Base-by-base conservation (phyloP, 2,113 vertebrate species). In the Chaetura pelagica region DNA sequence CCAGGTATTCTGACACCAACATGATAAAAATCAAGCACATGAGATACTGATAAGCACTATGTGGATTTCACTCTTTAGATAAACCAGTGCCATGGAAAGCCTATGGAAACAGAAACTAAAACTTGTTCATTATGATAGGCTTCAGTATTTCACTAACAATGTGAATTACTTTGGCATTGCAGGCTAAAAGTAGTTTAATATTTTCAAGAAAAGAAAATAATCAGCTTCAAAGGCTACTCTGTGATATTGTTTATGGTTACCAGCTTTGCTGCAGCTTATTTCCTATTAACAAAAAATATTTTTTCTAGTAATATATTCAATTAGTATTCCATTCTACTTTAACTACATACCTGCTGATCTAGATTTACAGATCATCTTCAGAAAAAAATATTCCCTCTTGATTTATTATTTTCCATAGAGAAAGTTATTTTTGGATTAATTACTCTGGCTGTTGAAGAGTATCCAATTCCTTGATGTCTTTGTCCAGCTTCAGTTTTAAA, bases 21-120 rank as follows among this genome's bases (percentile, higher is more conserved):
- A 64, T 16, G n/a, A 10, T 0, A 3, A 38, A 59, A 26, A 67
- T 40, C 40, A 59, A 63, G n/a, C 0, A 0, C 6, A 64, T 0
- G 4, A 71, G 19, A 64, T 44, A 14, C 26, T 51, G 44, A 55
- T 35, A 15, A 84, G 7, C 11, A 24, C 19, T 69, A 20, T 15
- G 15, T 46, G 10, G 46, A 42, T 79, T 63, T 75, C n/a, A 59
- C 8, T 74, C 24, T 15, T 69, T 71, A 38, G 38, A 68, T 51
- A 82, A 84, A 72, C 55, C 38, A 54, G 1, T 57, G 27, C 29
- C 5, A 0, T 27, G 34, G 27, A 82, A 94, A 38, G 13, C 5
- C 24, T 63, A 46, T 12, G 27, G 11, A 66, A 77, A 68, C 16
- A 87, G 44, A 73, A 74, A 84, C 18, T 48, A n/a, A 10, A 12